Evolutionary conservation across 1,140 invertebrate species (phyloP), one percentile per base, ranked within the genome.

Genomic region (Lepeophtheirus salmonis): DNA sequence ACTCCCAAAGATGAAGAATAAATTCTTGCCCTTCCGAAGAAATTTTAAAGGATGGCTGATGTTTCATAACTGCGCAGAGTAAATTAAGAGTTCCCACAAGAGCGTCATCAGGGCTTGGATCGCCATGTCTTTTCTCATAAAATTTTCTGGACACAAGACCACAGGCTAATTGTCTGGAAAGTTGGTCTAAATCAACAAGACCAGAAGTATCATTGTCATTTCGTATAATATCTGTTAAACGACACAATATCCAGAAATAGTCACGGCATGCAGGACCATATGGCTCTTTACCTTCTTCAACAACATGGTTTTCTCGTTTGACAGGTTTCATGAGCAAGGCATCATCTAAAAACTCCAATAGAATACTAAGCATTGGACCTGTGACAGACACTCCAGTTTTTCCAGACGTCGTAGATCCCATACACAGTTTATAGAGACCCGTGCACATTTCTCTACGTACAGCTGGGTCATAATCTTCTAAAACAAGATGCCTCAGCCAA

Each of bases 241-340:
- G 77, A 65, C 87, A 88, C 1, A 90, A 74, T 0, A 94, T 72
- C 87, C 88, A 91, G 68, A 94, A 92, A 70, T 91, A 95, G 69
- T 95, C 89, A 18, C 88, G 72, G 71, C 89, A 92, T 3, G 89
- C 87, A 3, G 88, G 87, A 1, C 89, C 89, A 69, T 88, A 91
- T 0, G 87, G 85, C 67, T 91, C 88, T 67, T 91, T 91, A 1
- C 84, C 83, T 67, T 87, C 84, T 67, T 89, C 84, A 0, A 50
- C 18, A 79, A 67, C 20, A 12, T 48, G 21, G 63, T 71, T 70
- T 64, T 74, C 71, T 14, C 61, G 49, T 64, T 68, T 68, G 61
- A 68, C 80, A 4, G 85, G 83, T 57, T 84, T 79, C 82, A 94
- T 89, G 49, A 80, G 77, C 67, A 89, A 83, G 1, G 89, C 88